These are phyloP conservation scores for Pterophyllum scalare DNA, from an alignment of 2,113 vertebrate genomes.

Conservation along the genomic window DNA sequence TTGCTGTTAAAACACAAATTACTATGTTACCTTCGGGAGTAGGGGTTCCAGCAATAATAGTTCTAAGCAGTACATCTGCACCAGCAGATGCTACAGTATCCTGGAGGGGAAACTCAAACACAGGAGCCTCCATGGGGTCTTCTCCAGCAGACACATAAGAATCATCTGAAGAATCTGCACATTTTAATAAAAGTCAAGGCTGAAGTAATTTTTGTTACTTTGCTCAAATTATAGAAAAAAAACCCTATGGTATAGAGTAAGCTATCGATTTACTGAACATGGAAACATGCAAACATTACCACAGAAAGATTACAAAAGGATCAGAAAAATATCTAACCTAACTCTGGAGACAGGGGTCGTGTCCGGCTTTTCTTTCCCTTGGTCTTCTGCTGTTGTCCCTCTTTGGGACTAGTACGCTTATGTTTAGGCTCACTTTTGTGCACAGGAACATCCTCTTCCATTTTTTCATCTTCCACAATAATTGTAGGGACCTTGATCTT, in stretches of 20 bases:
- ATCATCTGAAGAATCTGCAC: constrained; percentile 94
- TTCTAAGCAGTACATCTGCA: constrained; percentile 89
- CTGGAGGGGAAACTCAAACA: constrained; percentile 93
- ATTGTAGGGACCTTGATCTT: constrained; percentile 78
- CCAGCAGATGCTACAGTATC: constrained; percentile 85
- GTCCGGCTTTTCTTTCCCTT: constrained; percentile 88
- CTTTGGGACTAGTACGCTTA: constrained; percentile 74
- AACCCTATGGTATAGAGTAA: neutral
- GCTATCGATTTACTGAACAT: neutral
- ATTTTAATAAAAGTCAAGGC: constrained; percentile 35
- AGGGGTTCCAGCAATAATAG: constrained; percentile 91
- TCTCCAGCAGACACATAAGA: constrained; percentile 96
- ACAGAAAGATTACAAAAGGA: constrained; percentile 10
- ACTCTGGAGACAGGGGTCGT: constrained; percentile 90
- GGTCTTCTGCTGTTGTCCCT: constrained; percentile 81
- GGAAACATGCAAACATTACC: neutral
- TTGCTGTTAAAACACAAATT: neutral
- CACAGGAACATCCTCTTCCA: constrained; percentile 66
- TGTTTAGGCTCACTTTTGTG: constrained; percentile 77
- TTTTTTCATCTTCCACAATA: constrained; percentile 80
- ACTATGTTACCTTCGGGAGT: constrained; percentile 86
- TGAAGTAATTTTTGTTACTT: neutral
- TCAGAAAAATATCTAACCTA: constrained; percentile 71
- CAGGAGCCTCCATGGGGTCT: constrained; percentile 92
- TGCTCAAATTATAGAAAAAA: neutral